These are phyloP conservation scores for Plecturocebus donacophilus DNA, from an alignment of 2,113 vertebrate genomes.

Conservation along the genomic window DNA sequence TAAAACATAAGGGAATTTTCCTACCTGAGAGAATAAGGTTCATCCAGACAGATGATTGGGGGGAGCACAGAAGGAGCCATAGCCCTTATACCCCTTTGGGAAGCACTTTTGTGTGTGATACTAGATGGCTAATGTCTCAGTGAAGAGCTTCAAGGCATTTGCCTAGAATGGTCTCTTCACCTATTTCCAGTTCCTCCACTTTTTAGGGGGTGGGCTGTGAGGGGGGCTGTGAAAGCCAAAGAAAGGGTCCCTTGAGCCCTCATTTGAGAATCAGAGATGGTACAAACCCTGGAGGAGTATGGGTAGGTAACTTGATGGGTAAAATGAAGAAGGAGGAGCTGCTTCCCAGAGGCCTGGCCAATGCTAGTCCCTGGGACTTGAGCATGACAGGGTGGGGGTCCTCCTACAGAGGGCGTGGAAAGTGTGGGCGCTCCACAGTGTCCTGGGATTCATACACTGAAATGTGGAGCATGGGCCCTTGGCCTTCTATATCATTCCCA, in stretches of 20 bases:
- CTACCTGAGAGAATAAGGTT: not conserved
- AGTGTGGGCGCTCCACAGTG: not conserved
- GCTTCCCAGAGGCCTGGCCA: not conserved
- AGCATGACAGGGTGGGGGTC: not conserved
- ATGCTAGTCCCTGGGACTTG: not conserved
- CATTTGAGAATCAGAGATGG: not conserved
- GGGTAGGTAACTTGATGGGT: not conserved
- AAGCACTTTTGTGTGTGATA: not conserved
- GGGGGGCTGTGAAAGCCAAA: not conserved
- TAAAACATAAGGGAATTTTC: slow-evolving; percentile 11
- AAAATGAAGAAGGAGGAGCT: not conserved
- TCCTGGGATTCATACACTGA: not conserved
- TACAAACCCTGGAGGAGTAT: not conserved
- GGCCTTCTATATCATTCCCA: not conserved
- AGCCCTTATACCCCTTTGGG: not conserved
- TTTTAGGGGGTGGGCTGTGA: not conserved
- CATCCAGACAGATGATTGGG: not conserved
- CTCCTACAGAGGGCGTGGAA: not conserved
- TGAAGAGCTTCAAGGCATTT: not conserved
- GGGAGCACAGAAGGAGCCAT: not conserved
- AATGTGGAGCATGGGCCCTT: not conserved
- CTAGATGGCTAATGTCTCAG: not conserved
- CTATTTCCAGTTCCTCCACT: not conserved
- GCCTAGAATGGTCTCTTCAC: not conserved
- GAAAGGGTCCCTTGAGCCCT: not conserved